These are phyloP conservation scores for Maniola hyperantus DNA, from an alignment of 2,888 invertebrate species.

Conservation along the genomic window DNA sequence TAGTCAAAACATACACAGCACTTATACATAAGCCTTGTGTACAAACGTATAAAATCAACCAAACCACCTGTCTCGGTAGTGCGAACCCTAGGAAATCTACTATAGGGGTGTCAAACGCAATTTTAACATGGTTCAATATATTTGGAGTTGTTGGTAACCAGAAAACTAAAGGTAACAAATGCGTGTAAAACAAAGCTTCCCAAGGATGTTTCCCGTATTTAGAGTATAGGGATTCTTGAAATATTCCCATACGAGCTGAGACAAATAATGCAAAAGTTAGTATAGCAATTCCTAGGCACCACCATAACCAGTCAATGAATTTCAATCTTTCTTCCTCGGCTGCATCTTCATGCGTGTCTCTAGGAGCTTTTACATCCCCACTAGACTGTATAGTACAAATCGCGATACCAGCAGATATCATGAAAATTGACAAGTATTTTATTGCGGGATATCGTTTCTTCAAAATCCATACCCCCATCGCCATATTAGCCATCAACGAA, in stretches of 20 bases:
- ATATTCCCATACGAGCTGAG: conserved; percentile 97
- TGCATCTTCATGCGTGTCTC: conserved; percentile 69
- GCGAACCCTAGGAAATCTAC: conserved; percentile 83
- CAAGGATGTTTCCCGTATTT: conserved; percentile 95
- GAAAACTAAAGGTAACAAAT: conserved; percentile 94
- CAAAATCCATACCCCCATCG: conserved; percentile 95
- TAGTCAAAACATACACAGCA: conserved; percentile 96
- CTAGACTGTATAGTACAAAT: conserved; percentile 95
- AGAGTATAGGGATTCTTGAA: conserved; percentile 93
- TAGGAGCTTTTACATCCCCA: conserved; percentile 84
- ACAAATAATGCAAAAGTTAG: conserved; percentile 94
- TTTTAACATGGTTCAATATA: conserved; percentile 88
- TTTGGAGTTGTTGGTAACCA: conserved; percentile 91
- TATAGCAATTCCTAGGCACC: conserved; percentile 88
- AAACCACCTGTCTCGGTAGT: conserved; percentile 90
- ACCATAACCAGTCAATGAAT: conserved; percentile 82
- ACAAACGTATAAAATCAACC: conserved; percentile 90
- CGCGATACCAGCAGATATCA: conserved; percentile 96
- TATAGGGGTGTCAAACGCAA: conserved; percentile 86
- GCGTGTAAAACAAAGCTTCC: conserved; percentile 94
- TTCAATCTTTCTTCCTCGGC: conserved; percentile 67
- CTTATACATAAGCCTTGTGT: conserved; percentile 97
- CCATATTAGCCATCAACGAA: conserved; percentile 97
- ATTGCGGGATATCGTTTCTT: conserved; percentile 90
- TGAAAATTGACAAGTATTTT: conserved; percentile 95